A percentile compares a stretch with the other conserved stretches of the same genome.
Conservation (phyloP, 2,113 vertebrate species). For the Alaudala cheleensis region DNA sequence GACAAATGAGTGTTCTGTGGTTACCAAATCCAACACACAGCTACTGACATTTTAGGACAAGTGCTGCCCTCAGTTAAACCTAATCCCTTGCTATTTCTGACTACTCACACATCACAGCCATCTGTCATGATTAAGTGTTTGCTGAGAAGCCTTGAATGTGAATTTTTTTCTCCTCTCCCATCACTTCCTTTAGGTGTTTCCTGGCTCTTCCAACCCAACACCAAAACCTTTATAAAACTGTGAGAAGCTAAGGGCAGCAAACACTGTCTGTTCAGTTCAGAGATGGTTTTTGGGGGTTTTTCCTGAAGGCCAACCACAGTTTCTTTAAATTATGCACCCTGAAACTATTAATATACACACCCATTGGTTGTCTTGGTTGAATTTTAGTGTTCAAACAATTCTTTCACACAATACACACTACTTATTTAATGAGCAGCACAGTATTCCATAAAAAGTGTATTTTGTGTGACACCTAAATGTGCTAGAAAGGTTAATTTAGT, state of each 20-base stretch:
- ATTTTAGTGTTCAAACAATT: slow-evolving; percentile 30
- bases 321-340: slow-evolving; percentile 9
- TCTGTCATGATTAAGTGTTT: neutral
- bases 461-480: slow-evolving; percentile 46
- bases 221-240: neutral
- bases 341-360: slow-evolving; percentile 6
- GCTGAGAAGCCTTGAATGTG: neutral
- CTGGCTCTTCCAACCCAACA: neutral
- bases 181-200: neutral
- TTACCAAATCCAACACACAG: neutral
- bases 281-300: neutral
- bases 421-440: slow-evolving; percentile 53
- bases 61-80: neutral
- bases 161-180: neutral
- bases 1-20: neutral
- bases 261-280: neutral
- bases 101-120: neutral
- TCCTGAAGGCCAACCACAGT: neutral
- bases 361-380: slow-evolving; percentile 29
- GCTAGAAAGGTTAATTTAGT: slow-evolving; percentile 69
- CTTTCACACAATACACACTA: slow-evolving; percentile 1
- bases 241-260: neutral
- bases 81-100: neutral
- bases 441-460: slow-evolving; percentile 31
- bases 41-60: neutral